phyloP scores from a whole-genome alignment of 2,888 invertebrate species.

The Eupithecia tripunctaria region DNA sequence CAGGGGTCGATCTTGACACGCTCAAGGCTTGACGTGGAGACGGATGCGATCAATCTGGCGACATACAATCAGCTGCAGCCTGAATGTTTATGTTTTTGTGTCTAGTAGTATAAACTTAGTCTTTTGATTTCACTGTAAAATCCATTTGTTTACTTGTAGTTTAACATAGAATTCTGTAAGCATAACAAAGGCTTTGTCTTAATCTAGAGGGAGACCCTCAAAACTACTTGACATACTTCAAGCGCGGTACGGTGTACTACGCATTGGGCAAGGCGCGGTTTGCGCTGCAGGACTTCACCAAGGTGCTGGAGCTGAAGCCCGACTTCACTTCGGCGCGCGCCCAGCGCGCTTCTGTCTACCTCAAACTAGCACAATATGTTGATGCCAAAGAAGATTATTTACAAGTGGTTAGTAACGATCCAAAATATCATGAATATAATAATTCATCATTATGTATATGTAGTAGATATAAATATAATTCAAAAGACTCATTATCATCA shows the following conservation, averaged over 20 bases:
- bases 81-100: constrained; percentile 27
- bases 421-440: background rate
- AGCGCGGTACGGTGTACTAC: constrained; percentile 97
- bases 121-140: background rate
- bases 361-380: constrained; percentile 94
- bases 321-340: constrained; percentile 95
- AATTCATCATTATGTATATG: background rate
- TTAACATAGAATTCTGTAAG: background rate
- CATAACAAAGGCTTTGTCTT: background rate
- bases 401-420: constrained; percentile 89
- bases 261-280: constrained; percentile 98
- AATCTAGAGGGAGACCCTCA: constrained; percentile 95
- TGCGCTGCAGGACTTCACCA: constrained; percentile 96
- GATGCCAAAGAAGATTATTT: constrained; percentile 93
- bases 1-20: constrained; percentile 30
- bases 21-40: constrained; percentile 33
- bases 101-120: background rate
- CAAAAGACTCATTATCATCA: background rate
- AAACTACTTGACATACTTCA: constrained; percentile 98
- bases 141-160: background rate
- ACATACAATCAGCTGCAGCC: constrained; percentile 15
- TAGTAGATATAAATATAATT: background rate
- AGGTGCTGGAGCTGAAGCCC: constrained; percentile 93
- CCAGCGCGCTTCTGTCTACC: constrained; percentile 93
- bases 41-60: constrained; percentile 14